A percentile compares a stretch with the other conserved stretches of the same genome.
phyloP scores from a whole-genome alignment of 2,113 vertebrate species.

The Antechinus flavipes region DNA sequence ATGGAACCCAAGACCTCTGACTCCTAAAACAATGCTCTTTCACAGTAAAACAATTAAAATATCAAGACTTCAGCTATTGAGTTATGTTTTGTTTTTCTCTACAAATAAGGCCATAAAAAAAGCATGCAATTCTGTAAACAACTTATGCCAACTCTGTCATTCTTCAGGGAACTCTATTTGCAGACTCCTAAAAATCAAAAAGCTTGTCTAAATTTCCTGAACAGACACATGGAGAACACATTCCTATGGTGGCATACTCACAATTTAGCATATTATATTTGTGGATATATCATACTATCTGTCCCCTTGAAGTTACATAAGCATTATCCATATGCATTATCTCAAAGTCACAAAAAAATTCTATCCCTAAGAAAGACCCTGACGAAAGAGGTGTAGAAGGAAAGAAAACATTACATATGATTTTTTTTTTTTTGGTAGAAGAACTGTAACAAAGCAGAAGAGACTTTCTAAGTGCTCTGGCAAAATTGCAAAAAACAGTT shows the following conservation, averaged over 20 bases:
- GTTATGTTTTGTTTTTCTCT: background rate
- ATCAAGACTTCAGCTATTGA: background rate
- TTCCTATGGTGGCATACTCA: background rate
- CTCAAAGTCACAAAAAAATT: background rate
- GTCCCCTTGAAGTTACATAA: background rate
- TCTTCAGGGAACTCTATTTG: background rate
- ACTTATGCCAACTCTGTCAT: background rate
- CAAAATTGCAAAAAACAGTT: background rate
- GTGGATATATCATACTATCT: background rate
- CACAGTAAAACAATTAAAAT: background rate
- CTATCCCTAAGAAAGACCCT: background rate
- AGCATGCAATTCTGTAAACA: background rate
- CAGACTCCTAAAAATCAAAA: background rate
- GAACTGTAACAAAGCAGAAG: background rate
- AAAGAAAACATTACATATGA: background rate
- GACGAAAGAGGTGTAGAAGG: background rate
- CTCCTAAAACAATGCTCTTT: background rate
- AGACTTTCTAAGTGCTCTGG: background rate
- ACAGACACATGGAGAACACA: background rate
- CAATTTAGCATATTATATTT: background rate
- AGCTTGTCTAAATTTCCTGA: background rate
- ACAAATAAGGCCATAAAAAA: background rate
- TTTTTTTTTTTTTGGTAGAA: background rate
- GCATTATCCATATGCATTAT: background rate
- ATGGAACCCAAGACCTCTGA: background rate